Evolutionary conservation across 2,113 vertebrate species (phyloP).

Genomic region (Leptocoma aspasia): DNA sequence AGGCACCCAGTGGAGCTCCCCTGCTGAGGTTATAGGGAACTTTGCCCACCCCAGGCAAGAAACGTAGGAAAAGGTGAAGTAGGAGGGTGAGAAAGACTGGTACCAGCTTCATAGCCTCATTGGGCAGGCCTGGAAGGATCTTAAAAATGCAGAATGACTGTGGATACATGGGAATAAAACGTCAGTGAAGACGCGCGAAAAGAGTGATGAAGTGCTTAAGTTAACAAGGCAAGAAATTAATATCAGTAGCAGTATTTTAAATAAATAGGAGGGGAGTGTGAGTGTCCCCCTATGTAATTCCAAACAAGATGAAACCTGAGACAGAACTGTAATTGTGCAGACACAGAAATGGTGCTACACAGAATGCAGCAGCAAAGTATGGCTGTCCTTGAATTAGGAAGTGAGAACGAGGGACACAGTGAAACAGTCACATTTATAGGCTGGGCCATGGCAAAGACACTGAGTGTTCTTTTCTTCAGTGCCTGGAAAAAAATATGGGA

Average conservation of each 20-base stretch:
- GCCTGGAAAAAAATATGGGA: accelerated
- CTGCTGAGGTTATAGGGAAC: not conserved
- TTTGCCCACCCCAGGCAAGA: not conserved
- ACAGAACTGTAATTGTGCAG: not conserved
- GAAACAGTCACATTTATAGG: not conserved
- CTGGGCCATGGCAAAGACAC: not conserved
- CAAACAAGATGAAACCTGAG: not conserved
- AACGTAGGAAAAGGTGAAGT: not conserved
- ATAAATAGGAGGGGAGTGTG: not conserved
- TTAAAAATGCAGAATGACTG: not conserved
- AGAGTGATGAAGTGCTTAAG: not conserved
- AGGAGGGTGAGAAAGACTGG: not conserved
- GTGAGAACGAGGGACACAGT: not conserved
- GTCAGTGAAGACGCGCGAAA: not conserved
- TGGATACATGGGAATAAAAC: not conserved
- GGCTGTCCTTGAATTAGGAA: not conserved
- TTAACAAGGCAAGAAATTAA: not conserved
- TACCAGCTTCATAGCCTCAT: not conserved
- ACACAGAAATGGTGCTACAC: not conserved
- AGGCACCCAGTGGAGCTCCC: not conserved
- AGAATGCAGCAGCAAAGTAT: not conserved
- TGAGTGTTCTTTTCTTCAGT: not conserved
- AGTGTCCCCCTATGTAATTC: not conserved
- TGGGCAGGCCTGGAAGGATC: not conserved
- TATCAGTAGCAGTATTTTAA: not conserved